A percentile compares a stretch with the other conserved stretches of the same genome.
Conservation (phyloP, 2,888 invertebrate genomes). For the Cryptocephalus moraei region DNA sequence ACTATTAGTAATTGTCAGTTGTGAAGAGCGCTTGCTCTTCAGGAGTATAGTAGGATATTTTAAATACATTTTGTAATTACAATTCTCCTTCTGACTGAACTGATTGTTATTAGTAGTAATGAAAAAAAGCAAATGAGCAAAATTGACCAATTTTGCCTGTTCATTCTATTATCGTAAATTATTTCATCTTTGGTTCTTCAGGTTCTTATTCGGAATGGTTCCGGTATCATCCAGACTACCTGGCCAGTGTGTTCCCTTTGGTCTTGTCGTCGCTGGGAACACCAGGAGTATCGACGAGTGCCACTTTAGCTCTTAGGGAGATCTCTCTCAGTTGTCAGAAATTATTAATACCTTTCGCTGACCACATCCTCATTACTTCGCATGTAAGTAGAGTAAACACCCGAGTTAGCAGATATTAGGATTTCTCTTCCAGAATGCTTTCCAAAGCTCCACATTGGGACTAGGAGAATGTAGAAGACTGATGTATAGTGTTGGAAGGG, state of each 20-base stretch:
- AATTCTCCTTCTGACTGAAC: too few relatives aligned
- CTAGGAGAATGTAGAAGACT: slow-evolving; percentile 60
- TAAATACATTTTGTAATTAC: too few relatives aligned
- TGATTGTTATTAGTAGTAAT: too few relatives aligned
- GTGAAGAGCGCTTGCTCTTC: too few relatives aligned
- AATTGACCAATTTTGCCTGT: too few relatives aligned
- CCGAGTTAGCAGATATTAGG: background rate
- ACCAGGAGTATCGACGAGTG: slow-evolving; percentile 61
- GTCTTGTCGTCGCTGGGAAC: slow-evolving; percentile 55
- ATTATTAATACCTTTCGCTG: slow-evolving; percentile 65
- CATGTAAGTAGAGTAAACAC: slow-evolving; percentile 35
- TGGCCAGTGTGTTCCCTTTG: slow-evolving; percentile 58
- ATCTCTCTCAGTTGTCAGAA: slow-evolving; percentile 71
- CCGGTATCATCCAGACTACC: slow-evolving; percentile 55
- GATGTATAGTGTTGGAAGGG: slow-evolving; percentile 66
- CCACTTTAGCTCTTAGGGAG: slow-evolving; percentile 83
- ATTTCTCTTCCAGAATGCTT: slow-evolving; percentile 36
- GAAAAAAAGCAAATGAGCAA: too few relatives aligned
- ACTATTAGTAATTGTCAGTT: too few relatives aligned
- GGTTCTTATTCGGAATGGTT: slow-evolving; percentile 84
- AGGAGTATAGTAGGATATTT: too few relatives aligned
- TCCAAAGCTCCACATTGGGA: slow-evolving; percentile 48
- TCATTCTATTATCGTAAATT: background rate
- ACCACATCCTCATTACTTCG: slow-evolving; percentile 63
- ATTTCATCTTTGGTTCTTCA: slow-evolving; percentile 21